These are phyloP conservation scores for Turdus rufiventris DNA, from an alignment of 2,113 vertebrate genomes.

Conservation along the genomic window DNA sequence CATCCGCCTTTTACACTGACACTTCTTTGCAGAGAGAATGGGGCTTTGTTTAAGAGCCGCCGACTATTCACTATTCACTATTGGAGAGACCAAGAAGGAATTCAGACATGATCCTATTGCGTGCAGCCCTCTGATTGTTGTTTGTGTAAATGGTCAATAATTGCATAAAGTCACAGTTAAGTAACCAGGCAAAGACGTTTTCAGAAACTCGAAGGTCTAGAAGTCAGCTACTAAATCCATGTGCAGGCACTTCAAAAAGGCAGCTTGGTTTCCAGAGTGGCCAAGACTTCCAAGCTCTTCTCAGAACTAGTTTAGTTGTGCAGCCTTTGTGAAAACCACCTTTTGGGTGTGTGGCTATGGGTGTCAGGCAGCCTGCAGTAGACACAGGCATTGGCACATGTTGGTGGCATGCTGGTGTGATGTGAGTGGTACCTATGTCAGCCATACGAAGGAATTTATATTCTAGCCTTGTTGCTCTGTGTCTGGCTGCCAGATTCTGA, in stretches of 20 bases:
- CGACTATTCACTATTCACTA: neutral
- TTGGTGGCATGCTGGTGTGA: neutral
- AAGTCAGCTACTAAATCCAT: neutral
- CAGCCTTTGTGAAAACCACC: neutral
- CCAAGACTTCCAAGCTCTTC: neutral
- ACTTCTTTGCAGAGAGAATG: conserved; percentile 27
- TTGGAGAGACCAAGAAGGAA: conserved; percentile 25
- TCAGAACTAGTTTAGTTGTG: neutral
- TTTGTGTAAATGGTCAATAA: neutral
- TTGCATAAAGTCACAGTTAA: neutral
- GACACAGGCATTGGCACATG: neutral
- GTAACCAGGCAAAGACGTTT: neutral
- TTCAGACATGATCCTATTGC: neutral
- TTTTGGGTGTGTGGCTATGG: neutral
- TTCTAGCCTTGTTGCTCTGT: neutral
- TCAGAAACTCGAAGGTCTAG: neutral
- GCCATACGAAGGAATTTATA: neutral
- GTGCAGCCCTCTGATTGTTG: neutral
- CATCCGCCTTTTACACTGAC: neutral
- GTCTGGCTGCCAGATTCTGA: conserved; percentile 29
- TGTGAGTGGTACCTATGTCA: neutral
- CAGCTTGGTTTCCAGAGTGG: neutral
- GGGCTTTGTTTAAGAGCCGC: conserved; percentile 13
- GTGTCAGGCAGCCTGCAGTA: neutral
- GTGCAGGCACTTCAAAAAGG: neutral